Base-by-base conservation (phyloP, 2,888 invertebrate species). In the Platycheirus albimanus region DNA sequence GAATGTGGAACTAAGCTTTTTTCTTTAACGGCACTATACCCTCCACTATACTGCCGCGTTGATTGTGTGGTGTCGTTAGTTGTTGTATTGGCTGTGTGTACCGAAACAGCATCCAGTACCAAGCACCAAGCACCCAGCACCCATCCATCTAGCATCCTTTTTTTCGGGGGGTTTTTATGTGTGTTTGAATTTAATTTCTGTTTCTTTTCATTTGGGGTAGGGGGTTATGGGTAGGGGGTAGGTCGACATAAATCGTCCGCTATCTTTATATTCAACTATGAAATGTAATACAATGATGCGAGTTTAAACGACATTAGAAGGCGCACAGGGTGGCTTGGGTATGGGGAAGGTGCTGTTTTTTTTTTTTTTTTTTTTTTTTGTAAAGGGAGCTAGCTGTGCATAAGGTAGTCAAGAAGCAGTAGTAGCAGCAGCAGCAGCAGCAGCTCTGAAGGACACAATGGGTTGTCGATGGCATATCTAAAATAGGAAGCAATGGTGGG, bases 271-370 rank as follows among this genome's bases (percentile, higher is more conserved):
- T 74, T 83, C 78, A 78, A 77, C 78, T 83, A 78, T 83, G 83
- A 77, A 83, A 83, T 78, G 83, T 81, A 78, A 83, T 78, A 74
- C 83, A 83, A 83, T 83, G 83, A 83, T 83, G 83, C 78, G 83
- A 83, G 78, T 83, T 83, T 83, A 78, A 83, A 83, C 83, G 83
- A 74, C 74, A 83, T 78, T 74, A 83, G 80, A 66, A 81, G 77
- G 81, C 71, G 43, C n/a, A 45, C 43, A 51, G 19, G 63, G 41
- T 54, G 28, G 63, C 15, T 33, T 8, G 52, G 33, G 15, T 52
- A 17, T 61, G 45, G 63, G 13, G 63, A 28, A 38, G 70, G 45
- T 67, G 45, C 2, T n/a, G 38, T 47, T 41, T 36, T 54, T 36
- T 36, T 36, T 19, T 5, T 54, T 19, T 11, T n/a, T 13, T 41